Evolutionary conservation across 2,797 vertebrate genomes (phyloP).

Genomic region (Acanthopagrus latus): DNA sequence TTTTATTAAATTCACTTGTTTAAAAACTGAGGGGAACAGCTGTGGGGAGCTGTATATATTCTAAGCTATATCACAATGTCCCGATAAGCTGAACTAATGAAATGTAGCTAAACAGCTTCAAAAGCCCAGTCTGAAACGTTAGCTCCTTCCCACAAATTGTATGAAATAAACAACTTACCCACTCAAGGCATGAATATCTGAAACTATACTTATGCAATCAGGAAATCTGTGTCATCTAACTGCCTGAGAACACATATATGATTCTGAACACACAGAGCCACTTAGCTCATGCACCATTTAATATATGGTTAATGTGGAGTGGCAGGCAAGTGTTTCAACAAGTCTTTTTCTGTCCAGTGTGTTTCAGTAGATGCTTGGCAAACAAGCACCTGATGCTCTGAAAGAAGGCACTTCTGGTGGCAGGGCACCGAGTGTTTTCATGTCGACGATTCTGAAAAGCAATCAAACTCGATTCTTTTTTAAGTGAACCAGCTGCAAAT

Average conservation of each 20-base stretch:
- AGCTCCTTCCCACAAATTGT: slow-evolving; percentile 24
- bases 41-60: background rate
- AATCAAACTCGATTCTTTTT: slow-evolving; percentile 13
- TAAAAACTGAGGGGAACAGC: background rate
- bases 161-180: slow-evolving; percentile 28
- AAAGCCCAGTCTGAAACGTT: slow-evolving; percentile 4
- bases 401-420: slow-evolving; percentile 12
- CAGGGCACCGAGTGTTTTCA: background rate
- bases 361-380: slow-evolving; percentile 16
- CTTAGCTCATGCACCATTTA: slow-evolving; percentile 24
- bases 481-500: slow-evolving; percentile 7
- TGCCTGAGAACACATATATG: slow-evolving; percentile 27
- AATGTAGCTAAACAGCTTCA: slow-evolving; percentile 13
- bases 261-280: slow-evolving; percentile 22
- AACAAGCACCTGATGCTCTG: slow-evolving; percentile 12
- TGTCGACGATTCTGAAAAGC: background rate
- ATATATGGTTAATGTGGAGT: slow-evolving; percentile 33
- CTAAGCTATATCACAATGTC: background rate
- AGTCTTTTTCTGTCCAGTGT: slow-evolving; percentile 7
- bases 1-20: slow-evolving; percentile 5
- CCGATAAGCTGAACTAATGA: background rate
- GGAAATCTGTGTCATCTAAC: slow-evolving; percentile 21
- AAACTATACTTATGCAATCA: slow-evolving; percentile 35
- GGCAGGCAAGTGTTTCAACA: background rate
- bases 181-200: background rate